These are phyloP conservation scores for Delia radicum DNA, from an alignment of 1,140 invertebrate species.

Conservation along the genomic window DNA sequence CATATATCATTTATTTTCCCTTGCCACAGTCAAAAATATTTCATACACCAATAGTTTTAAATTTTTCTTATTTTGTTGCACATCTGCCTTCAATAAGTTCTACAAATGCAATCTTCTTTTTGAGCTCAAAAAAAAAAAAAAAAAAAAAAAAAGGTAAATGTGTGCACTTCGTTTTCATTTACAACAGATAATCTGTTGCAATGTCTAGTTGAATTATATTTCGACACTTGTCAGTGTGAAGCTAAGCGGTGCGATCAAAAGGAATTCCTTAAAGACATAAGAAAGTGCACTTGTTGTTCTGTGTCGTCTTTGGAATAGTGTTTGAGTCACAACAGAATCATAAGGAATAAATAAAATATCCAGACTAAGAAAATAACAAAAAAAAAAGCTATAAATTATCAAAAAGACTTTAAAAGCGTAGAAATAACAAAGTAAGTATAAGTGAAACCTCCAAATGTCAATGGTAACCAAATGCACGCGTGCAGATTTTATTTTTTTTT, in stretches of 20 bases:
- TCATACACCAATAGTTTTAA: too few relatives aligned
- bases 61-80: too few relatives aligned
- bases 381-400: background rate
- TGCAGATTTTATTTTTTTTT: background rate
- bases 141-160: too few relatives aligned
- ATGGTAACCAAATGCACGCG: slow-evolving; percentile 10
- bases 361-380: background rate
- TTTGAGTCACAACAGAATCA: background rate
- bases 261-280: slow-evolving; percentile 2
- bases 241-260: slow-evolving; percentile 17
- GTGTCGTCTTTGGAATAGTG: background rate
- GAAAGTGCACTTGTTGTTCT: background rate
- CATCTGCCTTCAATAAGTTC: too few relatives aligned
- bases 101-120: background rate
- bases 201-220: slow-evolving; percentile 16
- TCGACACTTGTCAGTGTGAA: slow-evolving; percentile 20
- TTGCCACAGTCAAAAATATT: too few relatives aligned
- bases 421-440: background rate
- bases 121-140: too few relatives aligned
- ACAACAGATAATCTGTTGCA: slow-evolving; percentile 12
- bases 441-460: slow-evolving; percentile 2
- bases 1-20: too few relatives aligned
- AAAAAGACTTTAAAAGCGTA: background rate
- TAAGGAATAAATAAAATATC: too few relatives aligned
- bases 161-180: background rate